phyloP scores from a whole-genome alignment of 2,888 invertebrate genomes.

The Chloroclystis v-ata region DNA sequence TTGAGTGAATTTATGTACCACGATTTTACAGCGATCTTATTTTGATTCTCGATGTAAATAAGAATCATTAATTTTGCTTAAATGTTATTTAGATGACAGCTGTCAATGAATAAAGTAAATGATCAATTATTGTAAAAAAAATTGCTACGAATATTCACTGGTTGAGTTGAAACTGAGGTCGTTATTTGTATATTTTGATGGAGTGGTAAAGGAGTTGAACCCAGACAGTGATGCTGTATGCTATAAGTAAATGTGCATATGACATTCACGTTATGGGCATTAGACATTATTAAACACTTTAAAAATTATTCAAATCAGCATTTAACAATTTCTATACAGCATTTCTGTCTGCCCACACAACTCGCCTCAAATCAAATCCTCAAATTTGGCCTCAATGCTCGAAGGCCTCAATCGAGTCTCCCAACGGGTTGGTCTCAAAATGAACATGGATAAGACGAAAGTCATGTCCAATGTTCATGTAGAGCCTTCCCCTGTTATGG shows the following conservation, averaged over 20 bases:
- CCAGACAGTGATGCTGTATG: not conserved
- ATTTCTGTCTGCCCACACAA: too few relatives aligned
- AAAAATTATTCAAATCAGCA: too few relatives aligned
- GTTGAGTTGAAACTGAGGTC: constrained; percentile 2
- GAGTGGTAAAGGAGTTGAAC: not conserved
- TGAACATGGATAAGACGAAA: too few relatives aligned
- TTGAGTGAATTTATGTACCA: constrained; percentile 41
- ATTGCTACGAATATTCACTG: constrained; percentile 22
- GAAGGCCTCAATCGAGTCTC: too few relatives aligned
- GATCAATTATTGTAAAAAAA: constrained; percentile 14
- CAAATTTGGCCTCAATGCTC: too few relatives aligned
- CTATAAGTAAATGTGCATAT: not conserved
- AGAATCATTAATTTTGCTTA: constrained; percentile 12
- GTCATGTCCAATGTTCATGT: too few relatives aligned
- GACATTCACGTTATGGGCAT: not conserved
- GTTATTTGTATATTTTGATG: constrained; percentile 24
- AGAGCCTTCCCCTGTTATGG: too few relatives aligned
- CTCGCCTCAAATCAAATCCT: too few relatives aligned
- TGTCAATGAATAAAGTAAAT: constrained; percentile 17
- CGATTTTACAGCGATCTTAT: constrained; percentile 32
- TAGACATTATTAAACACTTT: too few relatives aligned
- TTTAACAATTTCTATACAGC: too few relatives aligned
- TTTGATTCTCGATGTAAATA: constrained; percentile 30
- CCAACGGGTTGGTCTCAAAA: too few relatives aligned
- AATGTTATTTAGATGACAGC: constrained; percentile 5